Percentiles rank a stretch among this genome's conserved stretches.
These are phyloP conservation scores for Callinectes sapidus DNA, from an alignment of 2,888 invertebrate genomes.

Conservation along the genomic window DNA sequence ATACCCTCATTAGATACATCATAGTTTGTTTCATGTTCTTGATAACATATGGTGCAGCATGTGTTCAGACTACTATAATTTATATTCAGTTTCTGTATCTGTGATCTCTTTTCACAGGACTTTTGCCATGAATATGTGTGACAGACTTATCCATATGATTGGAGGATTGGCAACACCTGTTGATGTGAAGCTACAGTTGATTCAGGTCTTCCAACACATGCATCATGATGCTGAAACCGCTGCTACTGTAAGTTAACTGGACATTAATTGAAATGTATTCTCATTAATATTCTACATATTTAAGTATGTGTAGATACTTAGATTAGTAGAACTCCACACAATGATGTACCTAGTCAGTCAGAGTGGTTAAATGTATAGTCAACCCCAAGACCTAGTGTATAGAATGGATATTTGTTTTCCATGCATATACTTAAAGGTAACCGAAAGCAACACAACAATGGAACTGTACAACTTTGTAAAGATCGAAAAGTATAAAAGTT, in stretches of 20 bases:
- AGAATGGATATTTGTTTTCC: too few relatives aligned
- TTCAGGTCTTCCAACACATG: conserved; percentile 94
- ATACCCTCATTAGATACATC: neutral
- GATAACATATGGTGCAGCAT: neutral
- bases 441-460: too few relatives aligned
- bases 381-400: too few relatives aligned
- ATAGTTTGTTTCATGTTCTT: neutral
- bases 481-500: too few relatives aligned
- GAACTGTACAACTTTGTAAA: too few relatives aligned
- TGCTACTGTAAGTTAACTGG: conserved; percentile 80
- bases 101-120: conserved; percentile 77
- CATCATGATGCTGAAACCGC: conserved; percentile 89
- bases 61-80: neutral
- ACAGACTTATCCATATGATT: conserved; percentile 96
- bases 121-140: conserved; percentile 97
- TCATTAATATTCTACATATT: neutral
- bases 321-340: too few relatives aligned
- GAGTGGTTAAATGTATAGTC: too few relatives aligned
- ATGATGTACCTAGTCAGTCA: too few relatives aligned
- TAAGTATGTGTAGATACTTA: too few relatives aligned
- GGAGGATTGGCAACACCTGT: conserved; percentile 93
- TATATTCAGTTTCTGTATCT: neutral
- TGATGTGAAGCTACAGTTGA: conserved; percentile 91
- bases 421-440: too few relatives aligned
- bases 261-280: neutral